These are phyloP conservation scores for Saccostrea echinata DNA, from an alignment of 1,140 invertebrate species.

Conservation along the genomic window DNA sequence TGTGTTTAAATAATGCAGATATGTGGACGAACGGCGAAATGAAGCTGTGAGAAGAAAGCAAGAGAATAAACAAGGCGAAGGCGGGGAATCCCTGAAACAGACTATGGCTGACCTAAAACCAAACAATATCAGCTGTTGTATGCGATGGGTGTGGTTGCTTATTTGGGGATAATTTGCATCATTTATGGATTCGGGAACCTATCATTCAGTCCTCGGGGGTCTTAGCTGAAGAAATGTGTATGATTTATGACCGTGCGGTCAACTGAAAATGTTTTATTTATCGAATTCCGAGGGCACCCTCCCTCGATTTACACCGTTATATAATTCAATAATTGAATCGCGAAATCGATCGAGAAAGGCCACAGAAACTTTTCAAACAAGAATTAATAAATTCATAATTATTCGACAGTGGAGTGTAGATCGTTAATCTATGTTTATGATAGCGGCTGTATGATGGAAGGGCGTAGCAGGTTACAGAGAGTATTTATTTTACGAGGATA, in stretches of 20 bases:
- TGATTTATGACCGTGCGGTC: slow-evolving; percentile 7
- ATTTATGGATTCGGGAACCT: slow-evolving; percentile 19
- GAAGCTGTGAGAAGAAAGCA: background rate
- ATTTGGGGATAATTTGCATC: slow-evolving; percentile 32
- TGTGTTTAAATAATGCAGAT: background rate
- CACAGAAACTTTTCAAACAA: background rate
- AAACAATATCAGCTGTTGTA: slow-evolving; percentile 33
- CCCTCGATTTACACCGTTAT: background rate
- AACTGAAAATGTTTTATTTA: background rate
- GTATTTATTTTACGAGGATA: slow-evolving; percentile 25
- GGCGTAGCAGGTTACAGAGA: slow-evolving; percentile 8
- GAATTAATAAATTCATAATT: slow-evolving; percentile 12
- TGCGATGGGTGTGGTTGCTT: slow-evolving; percentile 35
- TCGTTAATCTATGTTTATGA: slow-evolving; percentile 25
- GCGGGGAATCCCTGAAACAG: slow-evolving; percentile 22
- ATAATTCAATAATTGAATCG: slow-evolving; percentile 36
- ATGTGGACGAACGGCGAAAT: background rate
- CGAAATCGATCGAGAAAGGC: background rate
- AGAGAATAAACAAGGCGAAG: background rate
- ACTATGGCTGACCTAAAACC: slow-evolving; percentile 32
- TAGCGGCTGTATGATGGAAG: slow-evolving; percentile 14
- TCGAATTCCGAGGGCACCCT: slow-evolving; percentile 24
- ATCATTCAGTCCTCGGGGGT: slow-evolving; percentile 15
- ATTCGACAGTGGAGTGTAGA: background rate
- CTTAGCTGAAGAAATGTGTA: slow-evolving; percentile 4